A percentile compares a stretch with the other conserved stretches of the same genome.
These are phyloP conservation scores for Toxonevra muliebris DNA, from an alignment of 2,888 invertebrate genomes.

Conservation along the genomic window DNA sequence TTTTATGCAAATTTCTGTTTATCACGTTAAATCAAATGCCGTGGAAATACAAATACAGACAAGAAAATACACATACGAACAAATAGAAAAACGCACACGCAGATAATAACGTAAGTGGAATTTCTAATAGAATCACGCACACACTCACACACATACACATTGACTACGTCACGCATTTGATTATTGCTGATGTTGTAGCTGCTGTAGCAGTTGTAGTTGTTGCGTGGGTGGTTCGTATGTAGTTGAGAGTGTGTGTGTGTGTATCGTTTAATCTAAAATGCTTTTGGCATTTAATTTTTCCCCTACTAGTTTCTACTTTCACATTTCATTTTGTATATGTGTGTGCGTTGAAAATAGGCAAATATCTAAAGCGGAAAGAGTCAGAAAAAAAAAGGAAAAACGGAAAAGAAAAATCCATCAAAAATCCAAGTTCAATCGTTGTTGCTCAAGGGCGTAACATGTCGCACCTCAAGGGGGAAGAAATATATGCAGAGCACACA, in stretches of 20 bases:
- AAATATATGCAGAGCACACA: background rate
- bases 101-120: background rate
- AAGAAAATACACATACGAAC: background rate
- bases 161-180: background rate
- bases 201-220: no score
- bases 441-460: background rate
- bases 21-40: slow-evolving; percentile 9
- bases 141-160: no score
- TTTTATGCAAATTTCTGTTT: background rate
- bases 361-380: no score
- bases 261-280: background rate
- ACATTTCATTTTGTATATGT: no score
- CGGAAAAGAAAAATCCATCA: background rate
- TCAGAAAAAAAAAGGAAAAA: background rate
- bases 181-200: no score
- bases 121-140: no score
- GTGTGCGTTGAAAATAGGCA: no score
- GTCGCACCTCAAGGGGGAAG: background rate
- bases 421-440: slow-evolving; percentile 4
- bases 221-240: no score
- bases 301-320: no score
- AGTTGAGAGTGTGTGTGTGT: background rate
- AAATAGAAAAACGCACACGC: background rate
- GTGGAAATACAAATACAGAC: no score
- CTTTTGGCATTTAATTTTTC: background rate